phyloP scores from a whole-genome alignment of 2,113 vertebrate species.

The Climacteris rufus region DNA sequence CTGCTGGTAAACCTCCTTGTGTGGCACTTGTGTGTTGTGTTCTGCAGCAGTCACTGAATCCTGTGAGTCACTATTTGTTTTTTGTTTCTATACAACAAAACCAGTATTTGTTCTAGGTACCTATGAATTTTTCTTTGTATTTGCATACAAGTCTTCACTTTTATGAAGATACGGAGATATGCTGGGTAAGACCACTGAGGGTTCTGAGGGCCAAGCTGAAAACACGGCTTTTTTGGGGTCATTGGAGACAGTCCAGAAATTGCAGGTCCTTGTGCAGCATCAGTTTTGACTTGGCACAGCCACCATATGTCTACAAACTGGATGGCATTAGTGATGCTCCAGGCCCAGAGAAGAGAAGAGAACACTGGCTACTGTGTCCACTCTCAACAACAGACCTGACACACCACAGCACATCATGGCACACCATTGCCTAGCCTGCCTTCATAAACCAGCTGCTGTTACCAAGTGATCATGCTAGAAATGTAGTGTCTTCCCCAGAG shows the following conservation, averaged over 20 bases:
- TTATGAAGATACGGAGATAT: background rate
- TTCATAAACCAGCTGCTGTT: background rate
- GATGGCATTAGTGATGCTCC: background rate
- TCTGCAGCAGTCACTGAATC: background rate
- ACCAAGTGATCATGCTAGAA: background rate
- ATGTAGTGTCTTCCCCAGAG: background rate
- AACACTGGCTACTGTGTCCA: background rate
- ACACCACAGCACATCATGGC: background rate
- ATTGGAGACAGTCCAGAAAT: background rate
- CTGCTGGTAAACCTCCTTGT: slow-evolving; percentile 10
- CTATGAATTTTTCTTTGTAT: background rate
- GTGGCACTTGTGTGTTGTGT: background rate
- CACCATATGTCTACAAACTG: background rate
- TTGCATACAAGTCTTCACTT: background rate
- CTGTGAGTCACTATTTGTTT: background rate
- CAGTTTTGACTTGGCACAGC: background rate
- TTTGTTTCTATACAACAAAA: background rate
- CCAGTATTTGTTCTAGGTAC: fast-evolving
- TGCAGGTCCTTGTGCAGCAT: background rate
- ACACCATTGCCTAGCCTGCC: background rate
- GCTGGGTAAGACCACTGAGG: background rate
- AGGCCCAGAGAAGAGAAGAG: background rate
- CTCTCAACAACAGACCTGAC: background rate
- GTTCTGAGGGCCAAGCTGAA: background rate
- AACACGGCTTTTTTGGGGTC: background rate